Evolutionary conservation across 2,888 invertebrate genomes (phyloP).

Genomic region (Cartodere bifasciata): DNA sequence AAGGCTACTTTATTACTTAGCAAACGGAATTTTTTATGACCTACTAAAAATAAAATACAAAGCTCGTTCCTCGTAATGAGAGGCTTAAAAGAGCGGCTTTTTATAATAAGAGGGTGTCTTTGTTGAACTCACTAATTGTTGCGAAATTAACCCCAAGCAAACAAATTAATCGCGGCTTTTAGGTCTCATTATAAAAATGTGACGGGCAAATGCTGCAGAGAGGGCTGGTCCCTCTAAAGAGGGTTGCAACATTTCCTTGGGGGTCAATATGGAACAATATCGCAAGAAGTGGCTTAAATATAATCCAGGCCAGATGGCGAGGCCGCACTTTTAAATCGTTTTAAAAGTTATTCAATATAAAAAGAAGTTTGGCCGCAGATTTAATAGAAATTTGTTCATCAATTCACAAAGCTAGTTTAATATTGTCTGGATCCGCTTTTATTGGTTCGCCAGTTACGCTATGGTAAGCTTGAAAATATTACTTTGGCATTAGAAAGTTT

Average conservation of each 20-base stretch:
- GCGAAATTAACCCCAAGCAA: conserved; percentile 32
- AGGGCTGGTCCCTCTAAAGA: conserved; percentile 13
- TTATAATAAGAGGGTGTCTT: conserved; percentile 21
- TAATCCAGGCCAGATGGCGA: conserved; percentile 37
- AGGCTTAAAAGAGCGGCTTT: too few relatives aligned
- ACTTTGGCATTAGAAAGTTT: conserved; percentile 23
- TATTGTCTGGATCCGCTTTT: conserved; percentile 23
- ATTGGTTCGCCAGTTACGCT: conserved; percentile 23
- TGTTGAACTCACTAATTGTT: conserved; percentile 30
- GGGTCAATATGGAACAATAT: conserved; percentile 26
- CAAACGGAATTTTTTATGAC: too few relatives aligned
- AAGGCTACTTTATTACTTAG: too few relatives aligned
- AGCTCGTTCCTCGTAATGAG: too few relatives aligned
- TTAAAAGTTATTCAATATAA: conserved; percentile 39
- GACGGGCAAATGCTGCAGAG: conserved; percentile 25
- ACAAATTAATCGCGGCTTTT: conserved; percentile 33
- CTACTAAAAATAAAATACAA: too few relatives aligned
- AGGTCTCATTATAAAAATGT: conserved; percentile 32
- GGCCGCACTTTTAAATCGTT: conserved; percentile 34
- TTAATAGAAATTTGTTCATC: conserved; percentile 41
- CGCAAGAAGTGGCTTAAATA: conserved; percentile 30
- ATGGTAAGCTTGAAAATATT: conserved; percentile 20
- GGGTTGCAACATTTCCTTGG: conserved; percentile 15
- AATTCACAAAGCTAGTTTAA: conserved; percentile 34
- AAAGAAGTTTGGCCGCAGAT: conserved; percentile 35